These are phyloP conservation scores for Cynodonichthys magdalenae DNA, from an alignment of 2,797 vertebrate species.

Conservation along the genomic window DNA sequence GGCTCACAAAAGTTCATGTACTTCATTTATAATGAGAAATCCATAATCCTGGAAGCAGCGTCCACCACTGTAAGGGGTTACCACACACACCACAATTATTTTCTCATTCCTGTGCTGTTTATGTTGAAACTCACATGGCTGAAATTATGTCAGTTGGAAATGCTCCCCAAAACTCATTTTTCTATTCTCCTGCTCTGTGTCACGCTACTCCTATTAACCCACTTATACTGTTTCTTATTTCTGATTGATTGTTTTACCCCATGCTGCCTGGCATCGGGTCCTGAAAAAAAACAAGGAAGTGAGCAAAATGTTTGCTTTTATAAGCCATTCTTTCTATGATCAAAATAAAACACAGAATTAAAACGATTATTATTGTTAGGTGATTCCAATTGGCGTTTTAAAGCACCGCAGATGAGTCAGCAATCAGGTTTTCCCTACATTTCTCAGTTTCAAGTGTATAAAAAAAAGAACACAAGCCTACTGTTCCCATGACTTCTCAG, in stretches of 20 bases:
- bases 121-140: slow-evolving; percentile 70
- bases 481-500: slow-evolving; percentile 44
- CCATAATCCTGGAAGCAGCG: slow-evolving; percentile 72
- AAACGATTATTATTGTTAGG: slow-evolving; percentile 36
- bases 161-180: slow-evolving; percentile 56
- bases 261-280: slow-evolving; percentile 9
- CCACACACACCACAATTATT: slow-evolving; percentile 75
- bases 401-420: slow-evolving; percentile 42
- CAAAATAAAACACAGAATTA: slow-evolving; percentile 19
- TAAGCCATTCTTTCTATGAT: slow-evolving; percentile 28
- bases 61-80: slow-evolving; percentile 64
- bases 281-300: slow-evolving; percentile 1
- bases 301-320: slow-evolving; percentile 16
- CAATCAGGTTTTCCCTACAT: slow-evolving; percentile 25
- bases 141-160: slow-evolving; percentile 72
- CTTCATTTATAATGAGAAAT: slow-evolving; percentile 67
- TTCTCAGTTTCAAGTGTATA: slow-evolving; percentile 25
- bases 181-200: slow-evolving; percentile 48
- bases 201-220: slow-evolving; percentile 36
- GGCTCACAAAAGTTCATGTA: slow-evolving; percentile 51
- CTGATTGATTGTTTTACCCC: slow-evolving; percentile 17
- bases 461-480: slow-evolving; percentile 42
- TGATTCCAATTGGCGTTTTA: slow-evolving; percentile 37
- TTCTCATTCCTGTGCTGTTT: slow-evolving; percentile 75
- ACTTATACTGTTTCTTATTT: slow-evolving; percentile 21